Base-by-base conservation (phyloP, 2,888 invertebrate species). In the Latrodectus elegans region DNA sequence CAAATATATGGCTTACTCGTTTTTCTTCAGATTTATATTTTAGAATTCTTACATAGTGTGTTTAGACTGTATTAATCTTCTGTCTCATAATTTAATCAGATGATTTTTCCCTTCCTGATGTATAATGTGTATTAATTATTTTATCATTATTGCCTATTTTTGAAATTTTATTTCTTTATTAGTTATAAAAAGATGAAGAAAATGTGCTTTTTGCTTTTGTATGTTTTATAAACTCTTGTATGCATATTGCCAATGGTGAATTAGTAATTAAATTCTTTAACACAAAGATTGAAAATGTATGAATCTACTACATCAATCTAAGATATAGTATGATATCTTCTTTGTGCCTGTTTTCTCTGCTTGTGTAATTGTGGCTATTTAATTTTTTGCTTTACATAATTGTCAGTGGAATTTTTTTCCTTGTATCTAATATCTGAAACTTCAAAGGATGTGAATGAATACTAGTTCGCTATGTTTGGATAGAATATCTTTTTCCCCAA, bases 261-360 rank as follows among this genome's bases (percentile, higher is more conserved):
- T 76, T 71, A 76, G 67, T 80, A 26, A 76, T 76, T 72, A 60
- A 79, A 70, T 22, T 68, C 49, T 71, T 76, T 80, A 26, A 77
- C n/a, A 49, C 17, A 64, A 26, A n/a, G 70, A 64, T 65, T 17
- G 53, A 77, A 68, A 84, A 22, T 74, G 78, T 70, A 79, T 53
- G n/a, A 79, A 78, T 84, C 79, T 78, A 80, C 60, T 71, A 68
- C 79, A 79, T 78, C 65, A 80, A 70, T 80, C 72, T 74, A 72
- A 84, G 64, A 60, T 64, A 78, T 84, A 84, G 84, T 79, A 67
- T 53, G 68, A 72, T 17, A 52, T 75, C 76, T 49, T 85, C 49
- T 74, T 80, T 80, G 85, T 86, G 75, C 85, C 85, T 86, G 80
- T 80, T 80, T 80, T 85, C 26, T 79, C 79, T 79, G 79, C 84